phyloP scores from a whole-genome alignment of 2,888 invertebrate species.

The Lypha dubia region DNA sequence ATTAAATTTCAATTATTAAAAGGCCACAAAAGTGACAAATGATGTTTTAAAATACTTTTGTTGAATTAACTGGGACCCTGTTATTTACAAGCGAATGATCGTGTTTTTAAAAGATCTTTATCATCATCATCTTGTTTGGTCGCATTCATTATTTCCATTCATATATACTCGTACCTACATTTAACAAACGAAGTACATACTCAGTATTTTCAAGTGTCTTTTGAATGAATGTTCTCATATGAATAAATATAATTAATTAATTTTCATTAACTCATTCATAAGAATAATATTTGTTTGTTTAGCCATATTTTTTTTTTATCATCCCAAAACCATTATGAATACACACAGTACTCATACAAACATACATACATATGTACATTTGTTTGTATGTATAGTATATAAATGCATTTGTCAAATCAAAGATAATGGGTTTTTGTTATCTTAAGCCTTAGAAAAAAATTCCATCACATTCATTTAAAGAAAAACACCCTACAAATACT shows the following conservation, averaged over 20 bases:
- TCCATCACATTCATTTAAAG: conserved; percentile 2
- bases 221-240: too few relatives aligned
- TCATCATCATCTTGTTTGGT: not conserved
- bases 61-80: conserved; percentile 10
- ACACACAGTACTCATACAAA: not conserved
- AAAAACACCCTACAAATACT: conserved; percentile 12
- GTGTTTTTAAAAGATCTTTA: conserved; percentile 6
- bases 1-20: not conserved
- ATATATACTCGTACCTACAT: too few relatives aligned
- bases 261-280: too few relatives aligned
- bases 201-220: too few relatives aligned
- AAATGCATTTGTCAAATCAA: not conserved
- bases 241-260: too few relatives aligned
- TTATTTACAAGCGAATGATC: conserved; percentile 2
- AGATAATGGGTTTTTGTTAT: not conserved
- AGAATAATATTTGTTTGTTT: too few relatives aligned
- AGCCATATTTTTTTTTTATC: too few relatives aligned
- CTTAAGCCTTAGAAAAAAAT: conserved; percentile 1
- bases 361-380: not conserved
- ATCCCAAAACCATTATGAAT: too few relatives aligned
- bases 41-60: not conserved
- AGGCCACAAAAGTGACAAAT: not conserved
- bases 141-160: too few relatives aligned
- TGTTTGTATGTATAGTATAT: not conserved
- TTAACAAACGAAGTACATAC: too few relatives aligned